Evolutionary conservation across 2,888 invertebrate genomes (phyloP), one percentile per base, ranked within the genome.

Genomic region (Eupeodes luniger): DNA sequence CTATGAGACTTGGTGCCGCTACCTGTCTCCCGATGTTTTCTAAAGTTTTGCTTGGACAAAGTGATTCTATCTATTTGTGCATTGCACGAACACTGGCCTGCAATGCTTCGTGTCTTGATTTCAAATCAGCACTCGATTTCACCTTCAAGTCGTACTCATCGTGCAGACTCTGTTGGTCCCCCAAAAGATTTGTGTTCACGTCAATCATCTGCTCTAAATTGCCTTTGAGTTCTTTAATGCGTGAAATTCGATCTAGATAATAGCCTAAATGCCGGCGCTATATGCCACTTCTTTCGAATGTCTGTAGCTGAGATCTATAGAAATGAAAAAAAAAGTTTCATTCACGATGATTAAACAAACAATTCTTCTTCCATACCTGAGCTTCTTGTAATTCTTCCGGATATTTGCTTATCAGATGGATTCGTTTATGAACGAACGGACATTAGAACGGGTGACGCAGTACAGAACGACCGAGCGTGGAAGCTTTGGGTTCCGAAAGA

Each of bases 261-360:
- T 99, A 99, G 0, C 97, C 97, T 98, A 92, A 99, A 98, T 0
- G 99, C 98, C 0, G 98, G 98, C n/a, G n/a, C n/a, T n/a, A n/a
- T n/a, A n/a, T n/a, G n/a, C n/a, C n/a, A n/a, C n/a, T n/a, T n/a
- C n/a, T 98, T 98, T 11, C 98, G 95, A 6, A 98, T 96, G 91
- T 98, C 98, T 5, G 96, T 96, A 19, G 97, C 96, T 69, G 97
- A 96, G 91, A 96, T 94, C 94, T 95, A 76, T n/a, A 12, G 16
- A 40, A 16, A n/a, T 0, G 12, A 47, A 27, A 47, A n/a, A n/a
- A n/a, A 16, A 36, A 9, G 14, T 27, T 59, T 14, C 1, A 40
- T 53, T 27, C 19, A 27, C 27, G 2, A 14, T 3, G 10, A n/a
- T 40, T 9, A 47, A 36, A 67, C 4, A 34, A n/a, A 44, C 34